These are phyloP conservation scores for Chelonia mydas DNA, from an alignment of 2,797 vertebrate species.

Conservation along the genomic window DNA sequence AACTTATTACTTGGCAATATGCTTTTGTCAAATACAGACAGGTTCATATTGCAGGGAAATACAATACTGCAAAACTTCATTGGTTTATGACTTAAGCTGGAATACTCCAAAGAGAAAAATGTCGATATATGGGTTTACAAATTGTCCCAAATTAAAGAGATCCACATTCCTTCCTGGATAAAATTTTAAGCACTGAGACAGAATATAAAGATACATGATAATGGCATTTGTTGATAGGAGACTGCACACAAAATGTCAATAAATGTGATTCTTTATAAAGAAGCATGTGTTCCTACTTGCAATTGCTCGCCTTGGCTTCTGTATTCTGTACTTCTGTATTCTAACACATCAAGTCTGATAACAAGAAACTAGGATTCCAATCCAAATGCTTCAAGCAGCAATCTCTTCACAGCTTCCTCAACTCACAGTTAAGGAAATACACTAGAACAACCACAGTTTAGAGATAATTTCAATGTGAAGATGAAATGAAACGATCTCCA, in stretches of 20 bases:
- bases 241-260: constrained; percentile 1
- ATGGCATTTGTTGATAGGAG: neutral
- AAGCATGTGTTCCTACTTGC: neutral
- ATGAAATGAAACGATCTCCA: constrained; percentile 16
- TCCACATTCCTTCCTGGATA: neutral
- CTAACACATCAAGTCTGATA: neutral
- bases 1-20: neutral
- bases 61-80: neutral
- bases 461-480: neutral
- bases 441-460: neutral
- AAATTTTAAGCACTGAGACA: neutral
- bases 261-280: neutral
- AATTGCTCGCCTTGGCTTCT: neutral
- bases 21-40: neutral
- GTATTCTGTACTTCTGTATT: neutral
- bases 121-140: neutral
- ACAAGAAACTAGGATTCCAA: neutral
- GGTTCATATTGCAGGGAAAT: neutral
- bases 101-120: neutral
- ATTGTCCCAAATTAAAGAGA: neutral
- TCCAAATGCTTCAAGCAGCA: neutral
- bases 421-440: neutral
- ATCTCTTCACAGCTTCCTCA: neutral
- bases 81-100: neutral
- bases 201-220: neutral